Evolutionary conservation across 1,140 invertebrate species (phyloP).

Genomic region (Gyrodactylus bullatarudis): DNA sequence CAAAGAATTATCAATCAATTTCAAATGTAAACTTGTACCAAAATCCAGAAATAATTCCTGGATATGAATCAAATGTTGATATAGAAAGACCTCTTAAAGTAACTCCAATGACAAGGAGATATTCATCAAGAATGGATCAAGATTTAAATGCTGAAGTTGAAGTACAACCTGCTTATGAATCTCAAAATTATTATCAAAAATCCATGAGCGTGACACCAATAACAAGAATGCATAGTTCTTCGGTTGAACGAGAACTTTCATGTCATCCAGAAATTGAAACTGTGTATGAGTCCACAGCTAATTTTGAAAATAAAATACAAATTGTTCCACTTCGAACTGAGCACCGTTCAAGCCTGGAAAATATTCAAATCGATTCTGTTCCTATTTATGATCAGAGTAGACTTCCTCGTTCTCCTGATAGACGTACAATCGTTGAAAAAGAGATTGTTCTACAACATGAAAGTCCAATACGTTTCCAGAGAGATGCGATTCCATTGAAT

Average conservation of each 20-base stretch:
- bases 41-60: background rate
- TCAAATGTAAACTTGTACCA: background rate
- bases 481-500: background rate
- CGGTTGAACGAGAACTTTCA: background rate
- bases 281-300: background rate
- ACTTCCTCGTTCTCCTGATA: no score
- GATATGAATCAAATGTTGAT: background rate
- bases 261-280: background rate
- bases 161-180: background rate
- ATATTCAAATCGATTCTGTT: background rate
- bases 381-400: background rate
- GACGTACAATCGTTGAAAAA: no score
- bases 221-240: background rate
- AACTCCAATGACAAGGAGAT: background rate
- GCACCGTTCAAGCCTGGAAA: background rate
- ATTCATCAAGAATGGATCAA: no score
- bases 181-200: background rate
- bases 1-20: background rate
- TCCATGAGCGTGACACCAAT: background rate
- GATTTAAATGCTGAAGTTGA: no score
- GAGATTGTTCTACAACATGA: no score
- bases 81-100: background rate
- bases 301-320: background rate
- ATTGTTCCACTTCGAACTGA: background rate
- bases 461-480: no score